Percentiles rank a stretch among this genome's conserved stretches.
phyloP scores from a whole-genome alignment of 1,140 invertebrate genomes.

The Sarcophaga peregrina region DNA sequence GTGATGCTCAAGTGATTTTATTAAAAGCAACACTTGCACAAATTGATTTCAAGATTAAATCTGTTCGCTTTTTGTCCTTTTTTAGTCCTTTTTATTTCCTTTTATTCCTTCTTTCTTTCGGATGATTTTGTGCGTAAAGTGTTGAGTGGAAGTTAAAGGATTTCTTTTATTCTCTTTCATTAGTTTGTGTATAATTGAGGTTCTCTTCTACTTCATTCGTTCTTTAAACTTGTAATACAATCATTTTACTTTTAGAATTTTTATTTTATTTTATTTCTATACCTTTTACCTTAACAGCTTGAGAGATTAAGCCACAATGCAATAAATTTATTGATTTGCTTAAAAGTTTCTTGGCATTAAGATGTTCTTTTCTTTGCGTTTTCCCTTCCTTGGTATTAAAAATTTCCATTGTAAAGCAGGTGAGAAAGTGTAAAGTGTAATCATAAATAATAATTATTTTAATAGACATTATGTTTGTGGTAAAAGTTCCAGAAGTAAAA shows the following conservation, averaged over 20 bases:
- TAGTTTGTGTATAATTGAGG: constrained; percentile 6
- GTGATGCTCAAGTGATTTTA: constrained; percentile 27
- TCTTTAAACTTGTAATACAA: no score
- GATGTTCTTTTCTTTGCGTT: no score
- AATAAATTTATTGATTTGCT: constrained; percentile 19
- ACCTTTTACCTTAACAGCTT: no score
- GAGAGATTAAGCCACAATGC: not conserved
- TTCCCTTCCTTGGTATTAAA: no score
- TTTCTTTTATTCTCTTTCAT: not conserved
- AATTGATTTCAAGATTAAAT: constrained; percentile 37
- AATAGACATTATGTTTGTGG: constrained; percentile 1
- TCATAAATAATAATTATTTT: constrained; percentile 38
- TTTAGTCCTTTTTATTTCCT: not conserved
- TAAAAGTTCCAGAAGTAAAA: not conserved
- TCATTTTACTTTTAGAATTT: no score
- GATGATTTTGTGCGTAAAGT: not conserved
- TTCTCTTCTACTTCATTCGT: not conserved
- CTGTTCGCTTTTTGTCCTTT: not conserved
- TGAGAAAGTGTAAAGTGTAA: no score
- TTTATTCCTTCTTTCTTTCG: not conserved
- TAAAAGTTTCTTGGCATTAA: not conserved
- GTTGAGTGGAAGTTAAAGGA: not conserved
- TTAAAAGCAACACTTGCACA: constrained; percentile 38
- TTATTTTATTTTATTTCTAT: no score
- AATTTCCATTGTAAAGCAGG: no score